phyloP scores from a whole-genome alignment of 2,888 invertebrate species.

The Platycnemis pennipes region DNA sequence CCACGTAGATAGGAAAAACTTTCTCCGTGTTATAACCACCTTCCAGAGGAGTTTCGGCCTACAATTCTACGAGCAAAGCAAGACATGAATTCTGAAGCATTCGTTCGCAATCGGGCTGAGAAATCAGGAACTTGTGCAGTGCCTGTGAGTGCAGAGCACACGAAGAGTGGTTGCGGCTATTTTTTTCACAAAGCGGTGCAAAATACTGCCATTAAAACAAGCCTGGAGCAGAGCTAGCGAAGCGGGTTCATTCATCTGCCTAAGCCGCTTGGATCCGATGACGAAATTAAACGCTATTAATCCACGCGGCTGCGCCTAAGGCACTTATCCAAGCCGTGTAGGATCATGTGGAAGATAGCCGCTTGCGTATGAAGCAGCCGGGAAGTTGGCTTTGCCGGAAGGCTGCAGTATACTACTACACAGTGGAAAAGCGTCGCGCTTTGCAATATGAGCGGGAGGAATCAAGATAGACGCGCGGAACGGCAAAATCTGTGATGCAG shows the following conservation, averaged over 20 bases:
- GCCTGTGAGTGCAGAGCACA: not conserved
- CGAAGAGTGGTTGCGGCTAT: not conserved
- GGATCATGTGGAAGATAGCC: conserved; percentile 41
- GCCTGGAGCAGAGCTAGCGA: not conserved
- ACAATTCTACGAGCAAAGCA: no score
- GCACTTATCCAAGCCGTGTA: conserved; percentile 2
- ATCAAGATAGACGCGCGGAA: not conserved
- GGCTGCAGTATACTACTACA: not conserved
- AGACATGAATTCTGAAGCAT: no score
- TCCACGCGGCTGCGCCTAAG: not conserved
- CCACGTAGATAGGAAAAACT: no score
- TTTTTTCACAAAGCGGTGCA: no score
- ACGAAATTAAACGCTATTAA: conserved; percentile 10
- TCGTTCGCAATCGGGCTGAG: no score
- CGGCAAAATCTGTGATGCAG: not conserved
- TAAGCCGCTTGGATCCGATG: not conserved
- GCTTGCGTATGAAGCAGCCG: not conserved
- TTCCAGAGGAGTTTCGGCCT: no score
- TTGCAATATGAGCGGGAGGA: not conserved
- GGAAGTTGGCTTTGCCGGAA: not conserved
- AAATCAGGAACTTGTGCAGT: no score
- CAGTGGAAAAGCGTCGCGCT: not conserved
- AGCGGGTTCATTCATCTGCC: not conserved
- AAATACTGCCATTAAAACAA: not conserved
- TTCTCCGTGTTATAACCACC: no score